These are phyloP conservation scores for Plectus sambesii DNA, from an alignment of 1,140 invertebrate genomes.

Conservation along the genomic window DNA sequence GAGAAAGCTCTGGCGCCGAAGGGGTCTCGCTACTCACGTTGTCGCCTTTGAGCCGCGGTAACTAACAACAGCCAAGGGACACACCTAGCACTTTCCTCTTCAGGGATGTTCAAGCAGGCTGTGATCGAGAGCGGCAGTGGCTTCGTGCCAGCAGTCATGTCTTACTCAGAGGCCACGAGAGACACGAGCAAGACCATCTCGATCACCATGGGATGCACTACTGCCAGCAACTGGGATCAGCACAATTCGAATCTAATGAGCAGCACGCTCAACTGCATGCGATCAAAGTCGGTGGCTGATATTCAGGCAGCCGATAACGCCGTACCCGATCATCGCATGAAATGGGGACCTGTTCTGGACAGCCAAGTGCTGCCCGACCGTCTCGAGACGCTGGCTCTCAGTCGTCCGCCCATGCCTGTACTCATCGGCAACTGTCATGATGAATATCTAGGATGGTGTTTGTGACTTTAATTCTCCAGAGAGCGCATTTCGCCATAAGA, in stretches of 20 bases:
- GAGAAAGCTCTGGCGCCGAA: constrained; percentile 57
- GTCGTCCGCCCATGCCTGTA: no score
- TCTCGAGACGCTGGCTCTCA: no score
- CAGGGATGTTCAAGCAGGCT: constrained; percentile 12
- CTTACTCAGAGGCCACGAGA: constrained; percentile 4
- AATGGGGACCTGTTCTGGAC: constrained; percentile 12
- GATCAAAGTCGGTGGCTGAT: constrained; percentile 1
- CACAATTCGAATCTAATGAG: constrained; percentile 2
- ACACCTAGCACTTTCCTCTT: neutral
- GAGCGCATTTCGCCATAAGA: neutral
- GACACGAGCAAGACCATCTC: constrained; percentile 6
- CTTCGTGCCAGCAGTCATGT: constrained; percentile 9
- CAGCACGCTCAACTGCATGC: neutral
- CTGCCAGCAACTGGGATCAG: constrained; percentile 5
- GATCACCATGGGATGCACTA: constrained; percentile 9
- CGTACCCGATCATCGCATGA: constrained; percentile 8
- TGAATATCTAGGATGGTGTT: constrained; percentile 7
- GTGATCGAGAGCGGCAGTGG: constrained; percentile 10
- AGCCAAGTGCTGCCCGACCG: constrained; percentile 4
- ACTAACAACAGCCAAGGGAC: neutral
- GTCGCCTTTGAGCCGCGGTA: constrained; percentile 6
- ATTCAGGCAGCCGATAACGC: no score
- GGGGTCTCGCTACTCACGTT: constrained; percentile 45
- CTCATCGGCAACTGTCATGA: no score
- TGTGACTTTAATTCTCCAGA: constrained; percentile 5